Evolutionary conservation across 1,140 invertebrate genomes (phyloP), one percentile per base, ranked within the genome.

Genomic region (Hirudo medicinalis): DNA sequence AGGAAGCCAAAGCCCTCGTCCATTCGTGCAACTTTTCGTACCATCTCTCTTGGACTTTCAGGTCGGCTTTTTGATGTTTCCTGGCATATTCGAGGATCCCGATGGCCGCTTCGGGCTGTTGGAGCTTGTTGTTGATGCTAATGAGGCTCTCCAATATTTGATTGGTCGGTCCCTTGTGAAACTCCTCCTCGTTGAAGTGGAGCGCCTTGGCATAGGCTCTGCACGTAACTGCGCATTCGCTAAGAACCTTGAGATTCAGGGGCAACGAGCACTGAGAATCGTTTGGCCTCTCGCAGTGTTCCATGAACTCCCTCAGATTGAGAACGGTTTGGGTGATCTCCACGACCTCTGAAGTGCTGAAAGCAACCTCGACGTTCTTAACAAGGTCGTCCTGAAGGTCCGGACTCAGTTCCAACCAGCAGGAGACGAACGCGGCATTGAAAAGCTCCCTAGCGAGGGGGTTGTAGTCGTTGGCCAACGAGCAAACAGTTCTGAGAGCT

Each of bases 1-100:
- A 99, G 0, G 94, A 86, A 71, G 88, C 85, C 20, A 98, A 83
- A 0, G 97, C 97, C 79, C 92, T 91, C 75, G 98, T 92, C 95
- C 95, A 99, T 77, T 97, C 94, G 78, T 98, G 94, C 2, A 99
- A 83, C 80, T 98, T 98, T 79, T 99, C 97, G 79, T 97, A 97
- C 96, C 96, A 99, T 9, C 91, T 85, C 67, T 97, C 92, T 80
- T 97, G 91, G 0, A 97, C 89, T 82, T 82, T 80, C 77, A 85
- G 76, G 72, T 82, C 80, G 57, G 79, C 74, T 69, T 87, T 87
- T 68, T 89, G 85, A 75, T 91, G 88, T 74, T 89, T 88, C 87
- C 90, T 92, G 0, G 96, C 92, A 77, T 91, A 91, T 76, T 93
- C 89, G 19, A 99, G 81, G 0, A 97, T 84, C 77, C 88, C 95